phyloP scores from a whole-genome alignment of 2,888 invertebrate genomes.

The Tinea pellionella region DNA sequence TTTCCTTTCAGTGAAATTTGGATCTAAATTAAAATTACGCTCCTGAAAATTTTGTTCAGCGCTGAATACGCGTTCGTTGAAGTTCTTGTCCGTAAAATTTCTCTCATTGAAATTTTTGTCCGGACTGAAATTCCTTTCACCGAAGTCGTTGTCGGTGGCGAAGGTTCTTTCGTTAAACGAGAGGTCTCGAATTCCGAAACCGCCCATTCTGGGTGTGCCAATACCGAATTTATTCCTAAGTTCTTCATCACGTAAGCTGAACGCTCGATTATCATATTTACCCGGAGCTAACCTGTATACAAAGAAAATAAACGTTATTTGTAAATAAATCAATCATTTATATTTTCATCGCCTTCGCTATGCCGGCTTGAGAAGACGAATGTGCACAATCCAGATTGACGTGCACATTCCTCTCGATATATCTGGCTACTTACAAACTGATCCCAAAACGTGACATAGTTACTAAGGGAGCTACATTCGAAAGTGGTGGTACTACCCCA shows the following conservation, averaged over 20 bases:
- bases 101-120: conserved; percentile 47
- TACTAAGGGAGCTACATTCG: too few species aligned
- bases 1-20: conserved; percentile 42
- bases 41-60: conserved; percentile 15
- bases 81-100: conserved; percentile 27
- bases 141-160: conserved; percentile 48
- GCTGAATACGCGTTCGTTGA: conserved; percentile 36
- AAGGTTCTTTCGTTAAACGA: conserved; percentile 55
- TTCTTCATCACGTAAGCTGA: conserved; percentile 57
- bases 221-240: conserved; percentile 54
- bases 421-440: too few species aligned
- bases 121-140: conserved; percentile 41
- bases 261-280: conserved; percentile 54
- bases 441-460: too few species aligned
- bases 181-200: conserved; percentile 59
- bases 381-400: too few species aligned
- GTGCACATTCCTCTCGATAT: too few species aligned
- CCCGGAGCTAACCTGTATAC: conserved; percentile 43
- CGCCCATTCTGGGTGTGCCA: conserved; percentile 58
- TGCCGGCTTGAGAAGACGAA: too few species aligned
- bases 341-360: background rate
- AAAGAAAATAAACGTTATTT: background rate
- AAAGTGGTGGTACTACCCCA: too few species aligned
- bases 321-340: background rate
- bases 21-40: conserved; percentile 20